Percentiles rank a stretch among this genome's conserved stretches.
These are phyloP conservation scores for Ornithorhynchus anatinus DNA, from an alignment of 2,113 vertebrate genomes.

Conservation along the genomic window DNA sequence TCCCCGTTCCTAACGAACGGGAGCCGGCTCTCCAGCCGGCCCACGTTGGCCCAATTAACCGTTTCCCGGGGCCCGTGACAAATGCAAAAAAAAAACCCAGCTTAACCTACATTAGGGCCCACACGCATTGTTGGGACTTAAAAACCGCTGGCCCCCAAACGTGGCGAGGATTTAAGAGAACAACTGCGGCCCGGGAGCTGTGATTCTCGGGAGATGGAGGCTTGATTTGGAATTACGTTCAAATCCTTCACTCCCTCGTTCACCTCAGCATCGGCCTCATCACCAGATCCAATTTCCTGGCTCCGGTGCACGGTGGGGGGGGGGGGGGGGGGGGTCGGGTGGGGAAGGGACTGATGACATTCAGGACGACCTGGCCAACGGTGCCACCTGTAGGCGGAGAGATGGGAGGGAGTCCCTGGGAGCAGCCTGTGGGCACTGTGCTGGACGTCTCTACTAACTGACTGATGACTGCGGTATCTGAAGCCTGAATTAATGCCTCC, in stretches of 20 bases:
- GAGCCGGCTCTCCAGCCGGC: no score
- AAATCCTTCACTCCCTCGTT: background rate
- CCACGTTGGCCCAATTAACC: background rate
- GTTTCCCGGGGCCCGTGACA: background rate
- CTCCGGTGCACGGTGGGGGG: no score
- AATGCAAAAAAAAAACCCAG: background rate
- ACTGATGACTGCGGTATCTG: constrained; percentile 47
- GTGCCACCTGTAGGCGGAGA: background rate
- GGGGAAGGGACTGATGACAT: no score
- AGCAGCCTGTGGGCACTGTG: background rate
- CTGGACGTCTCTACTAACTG: constrained; percentile 26
- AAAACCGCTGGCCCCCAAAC: background rate
- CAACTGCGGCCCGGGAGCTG: background rate
- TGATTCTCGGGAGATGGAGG: background rate
- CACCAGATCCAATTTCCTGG: fast-evolving
- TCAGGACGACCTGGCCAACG: background rate
- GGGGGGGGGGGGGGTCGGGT: no score
- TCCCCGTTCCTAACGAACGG: no score
- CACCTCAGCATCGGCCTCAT: background rate
- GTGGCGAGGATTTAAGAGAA: background rate
- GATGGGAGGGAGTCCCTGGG: background rate
- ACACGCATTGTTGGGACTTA: background rate
- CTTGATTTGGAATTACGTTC: background rate
- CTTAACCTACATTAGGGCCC: background rate
- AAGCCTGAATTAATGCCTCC: constrained; percentile 48